phyloP scores from a whole-genome alignment of 2,797 vertebrate species.

The Naso thynnoides region DNA sequence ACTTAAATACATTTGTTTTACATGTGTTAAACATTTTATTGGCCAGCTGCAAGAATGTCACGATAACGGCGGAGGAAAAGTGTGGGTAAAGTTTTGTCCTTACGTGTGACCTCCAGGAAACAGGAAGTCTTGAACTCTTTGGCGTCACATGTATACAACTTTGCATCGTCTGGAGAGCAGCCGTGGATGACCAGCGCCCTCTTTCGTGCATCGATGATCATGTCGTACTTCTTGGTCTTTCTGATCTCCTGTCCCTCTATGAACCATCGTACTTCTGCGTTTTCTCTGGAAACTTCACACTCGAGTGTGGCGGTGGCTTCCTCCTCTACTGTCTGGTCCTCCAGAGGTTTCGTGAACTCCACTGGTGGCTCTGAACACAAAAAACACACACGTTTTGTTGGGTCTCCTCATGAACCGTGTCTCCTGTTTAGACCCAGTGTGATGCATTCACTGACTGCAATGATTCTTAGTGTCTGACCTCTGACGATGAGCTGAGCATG shows the following conservation, averaged over 20 bases:
- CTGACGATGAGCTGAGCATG: constrained; percentile 92
- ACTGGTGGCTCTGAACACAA: constrained; percentile 87
- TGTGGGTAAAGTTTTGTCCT: constrained; percentile 68
- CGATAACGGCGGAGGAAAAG: too few relatives aligned
- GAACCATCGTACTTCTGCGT: constrained; percentile 94
- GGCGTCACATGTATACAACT: constrained; percentile 93
- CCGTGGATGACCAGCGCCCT: constrained; percentile 90
- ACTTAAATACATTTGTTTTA: too few relatives aligned
- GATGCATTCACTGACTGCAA: not conserved
- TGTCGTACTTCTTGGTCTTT: constrained; percentile 96
- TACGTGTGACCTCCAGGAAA: constrained; percentile 96
- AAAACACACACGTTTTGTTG: not conserved
- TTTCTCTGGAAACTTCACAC: constrained; percentile 96
- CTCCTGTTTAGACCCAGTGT: not conserved
- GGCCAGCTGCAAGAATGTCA: too few relatives aligned
- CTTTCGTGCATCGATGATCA: constrained; percentile 88
- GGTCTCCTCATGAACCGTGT: not conserved
- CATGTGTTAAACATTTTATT: too few relatives aligned
- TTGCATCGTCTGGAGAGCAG: constrained; percentile 92
- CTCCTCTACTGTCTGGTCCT: constrained; percentile 97
- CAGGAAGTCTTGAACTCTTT: constrained; percentile 97
- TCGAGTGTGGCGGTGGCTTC: constrained; percentile 92
- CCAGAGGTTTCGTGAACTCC: constrained; percentile 95
- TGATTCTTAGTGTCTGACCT: constrained; percentile 80
- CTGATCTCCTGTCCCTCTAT: constrained; percentile 94